Percentiles rank a stretch among this genome's conserved stretches.
Evolutionary conservation across 2,888 invertebrate species (phyloP).

Genomic region (Machimus atricapillus): DNA sequence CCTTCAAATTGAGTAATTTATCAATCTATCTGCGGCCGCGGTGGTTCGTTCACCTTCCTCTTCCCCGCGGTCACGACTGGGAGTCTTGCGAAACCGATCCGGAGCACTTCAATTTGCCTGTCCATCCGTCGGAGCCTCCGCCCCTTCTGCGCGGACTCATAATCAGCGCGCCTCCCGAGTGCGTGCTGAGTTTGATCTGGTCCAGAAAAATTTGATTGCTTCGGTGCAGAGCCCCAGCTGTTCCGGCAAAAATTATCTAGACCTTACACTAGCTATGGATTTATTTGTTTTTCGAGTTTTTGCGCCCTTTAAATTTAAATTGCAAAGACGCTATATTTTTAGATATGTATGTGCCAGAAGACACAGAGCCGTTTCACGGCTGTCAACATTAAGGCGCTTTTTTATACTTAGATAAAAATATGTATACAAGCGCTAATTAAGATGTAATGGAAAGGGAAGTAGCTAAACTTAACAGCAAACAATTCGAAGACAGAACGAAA

Average conservation of each 20-base stretch:
- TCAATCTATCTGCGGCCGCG: background rate
- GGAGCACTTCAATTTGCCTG: background rate
- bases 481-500: background rate
- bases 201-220: background rate
- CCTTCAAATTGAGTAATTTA: constrained; percentile 30
- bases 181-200: background rate
- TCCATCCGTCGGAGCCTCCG: background rate
- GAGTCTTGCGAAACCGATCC: background rate
- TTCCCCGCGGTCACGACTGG: background rate
- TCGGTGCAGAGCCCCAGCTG: background rate
- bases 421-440: background rate
- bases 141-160: background rate
- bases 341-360: background rate
- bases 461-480: background rate
- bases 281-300: background rate
- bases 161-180: background rate
- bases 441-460: background rate
- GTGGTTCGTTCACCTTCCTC: constrained; percentile 12
- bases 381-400: background rate
- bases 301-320: background rate
- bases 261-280: background rate
- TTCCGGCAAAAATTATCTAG: background rate
- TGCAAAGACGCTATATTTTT: background rate
- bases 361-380: background rate
- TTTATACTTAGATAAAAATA: background rate